Conservation (phyloP, 2,113 vertebrate genomes). For the Gadus macrocephalus region DNA sequence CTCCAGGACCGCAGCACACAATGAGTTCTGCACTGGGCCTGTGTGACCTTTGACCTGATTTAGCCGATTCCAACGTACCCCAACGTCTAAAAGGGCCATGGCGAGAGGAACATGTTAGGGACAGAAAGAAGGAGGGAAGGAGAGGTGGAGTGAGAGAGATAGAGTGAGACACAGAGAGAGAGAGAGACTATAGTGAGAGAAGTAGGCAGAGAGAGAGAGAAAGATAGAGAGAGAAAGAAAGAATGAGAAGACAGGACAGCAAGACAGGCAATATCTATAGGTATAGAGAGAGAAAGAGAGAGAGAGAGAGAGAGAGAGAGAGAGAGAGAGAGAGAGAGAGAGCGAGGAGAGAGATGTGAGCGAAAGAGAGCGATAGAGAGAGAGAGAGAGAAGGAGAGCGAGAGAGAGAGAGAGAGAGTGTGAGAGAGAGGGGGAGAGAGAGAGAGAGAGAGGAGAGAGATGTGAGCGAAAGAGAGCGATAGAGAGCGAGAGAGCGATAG, state of each 20-base stretch:
- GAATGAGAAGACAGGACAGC: not conserved
- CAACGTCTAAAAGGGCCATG: too few species aligned
- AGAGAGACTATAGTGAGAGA: slow-evolving; percentile 8
- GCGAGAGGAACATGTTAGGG: too few species aligned
- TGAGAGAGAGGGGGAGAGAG: not conserved
- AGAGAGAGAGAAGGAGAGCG: not conserved
- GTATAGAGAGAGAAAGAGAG: not conserved
- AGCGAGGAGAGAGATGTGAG: slow-evolving; percentile 16
- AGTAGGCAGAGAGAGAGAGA: not conserved
- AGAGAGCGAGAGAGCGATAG: not conserved
- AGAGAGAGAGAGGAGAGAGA: not conserved
- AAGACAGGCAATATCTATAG: not conserved
- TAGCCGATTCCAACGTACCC: too few species aligned
- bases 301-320: not conserved
- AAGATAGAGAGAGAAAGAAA: not conserved
- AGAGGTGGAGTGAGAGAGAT: slow-evolving; percentile 16
- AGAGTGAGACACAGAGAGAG: not conserved
- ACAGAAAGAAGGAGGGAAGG: not conserved
- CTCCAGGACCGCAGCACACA: too few species aligned
- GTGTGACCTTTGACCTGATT: too few species aligned
- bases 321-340: not conserved
- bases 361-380: not conserved
- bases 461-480: not conserved
- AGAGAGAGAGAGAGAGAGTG: not conserved
- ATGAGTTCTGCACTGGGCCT: too few species aligned